Conservation (phyloP, 2,113 vertebrate species). For the Spheniscus mendiculus region DNA sequence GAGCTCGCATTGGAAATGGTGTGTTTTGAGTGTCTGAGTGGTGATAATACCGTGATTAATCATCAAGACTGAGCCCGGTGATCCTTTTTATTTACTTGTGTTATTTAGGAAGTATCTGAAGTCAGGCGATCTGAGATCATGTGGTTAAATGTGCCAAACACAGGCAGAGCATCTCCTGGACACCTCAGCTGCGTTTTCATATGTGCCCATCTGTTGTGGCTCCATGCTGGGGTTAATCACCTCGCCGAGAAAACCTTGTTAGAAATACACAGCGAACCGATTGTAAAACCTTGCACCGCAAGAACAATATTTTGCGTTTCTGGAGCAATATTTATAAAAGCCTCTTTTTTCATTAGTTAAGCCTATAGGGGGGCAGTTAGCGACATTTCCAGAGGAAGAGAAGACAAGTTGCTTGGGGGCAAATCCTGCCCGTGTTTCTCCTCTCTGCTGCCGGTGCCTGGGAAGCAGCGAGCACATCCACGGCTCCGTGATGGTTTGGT, state of each 20-base stretch:
- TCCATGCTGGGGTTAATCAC: background rate
- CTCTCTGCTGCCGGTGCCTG: background rate
- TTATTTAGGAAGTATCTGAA: background rate
- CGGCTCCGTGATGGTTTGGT: background rate
- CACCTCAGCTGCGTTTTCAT: fast-evolving
- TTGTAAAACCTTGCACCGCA: background rate
- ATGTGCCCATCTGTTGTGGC: fast-evolving
- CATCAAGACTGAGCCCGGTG: background rate
- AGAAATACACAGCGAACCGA: background rate
- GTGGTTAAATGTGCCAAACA: background rate
- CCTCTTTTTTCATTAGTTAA: background rate
- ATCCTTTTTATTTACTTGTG: background rate
- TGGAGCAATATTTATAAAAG: background rate
- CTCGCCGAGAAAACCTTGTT: background rate
- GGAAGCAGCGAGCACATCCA: background rate
- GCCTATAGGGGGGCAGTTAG: background rate
- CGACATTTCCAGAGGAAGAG: background rate
- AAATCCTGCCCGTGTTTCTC: background rate
- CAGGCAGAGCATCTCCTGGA: background rate
- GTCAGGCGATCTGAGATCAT: background rate
- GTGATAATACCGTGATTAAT: fast-evolving
- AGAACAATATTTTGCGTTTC: too few relatives aligned
- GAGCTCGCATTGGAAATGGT: background rate
- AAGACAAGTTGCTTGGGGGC: background rate
- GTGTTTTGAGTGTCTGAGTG: background rate